Percentiles rank a stretch among this genome's conserved stretches.
Evolutionary conservation across 2,888 invertebrate genomes (phyloP).

Genomic region (Acanthosoma haemorrhoidale): DNA sequence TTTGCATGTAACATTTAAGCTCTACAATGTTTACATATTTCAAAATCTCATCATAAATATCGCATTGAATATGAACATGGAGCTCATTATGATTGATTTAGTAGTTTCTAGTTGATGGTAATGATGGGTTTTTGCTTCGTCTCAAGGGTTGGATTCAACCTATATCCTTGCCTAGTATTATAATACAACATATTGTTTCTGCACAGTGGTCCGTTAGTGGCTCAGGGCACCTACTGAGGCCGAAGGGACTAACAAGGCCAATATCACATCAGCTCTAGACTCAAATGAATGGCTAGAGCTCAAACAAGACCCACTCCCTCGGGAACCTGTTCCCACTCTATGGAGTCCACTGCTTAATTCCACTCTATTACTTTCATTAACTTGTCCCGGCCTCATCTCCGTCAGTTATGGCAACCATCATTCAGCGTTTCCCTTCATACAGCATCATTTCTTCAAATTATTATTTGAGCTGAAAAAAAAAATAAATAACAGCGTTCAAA

Average conservation of each 20-base stretch:
- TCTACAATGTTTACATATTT: too few relatives aligned
- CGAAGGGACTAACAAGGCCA: slow-evolving; percentile 16
- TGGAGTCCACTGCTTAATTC: slow-evolving; percentile 17
- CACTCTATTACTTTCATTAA: slow-evolving; percentile 23
- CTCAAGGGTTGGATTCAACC: background rate
- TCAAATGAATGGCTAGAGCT: background rate
- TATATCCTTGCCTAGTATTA: background rate
- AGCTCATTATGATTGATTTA: too few relatives aligned
- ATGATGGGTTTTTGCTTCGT: background rate
- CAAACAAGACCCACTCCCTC: background rate
- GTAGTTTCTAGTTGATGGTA: background rate
- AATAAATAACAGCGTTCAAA: background rate
- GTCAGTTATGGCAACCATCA: background rate
- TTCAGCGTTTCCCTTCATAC: background rate
- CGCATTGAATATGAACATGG: too few relatives aligned
- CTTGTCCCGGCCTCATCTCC: background rate
- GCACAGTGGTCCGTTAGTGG: background rate
- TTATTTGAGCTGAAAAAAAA: background rate
- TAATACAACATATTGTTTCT: too few relatives aligned
- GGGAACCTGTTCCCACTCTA: slow-evolving; percentile 21
- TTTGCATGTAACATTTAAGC: too few relatives aligned
- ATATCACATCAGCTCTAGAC: background rate
- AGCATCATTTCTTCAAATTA: background rate
- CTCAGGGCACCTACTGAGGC: background rate
- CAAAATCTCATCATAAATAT: too few relatives aligned